These are phyloP conservation scores for Lordiphosa collinella DNA, from an alignment of 1,140 invertebrate species.

Conservation along the genomic window DNA sequence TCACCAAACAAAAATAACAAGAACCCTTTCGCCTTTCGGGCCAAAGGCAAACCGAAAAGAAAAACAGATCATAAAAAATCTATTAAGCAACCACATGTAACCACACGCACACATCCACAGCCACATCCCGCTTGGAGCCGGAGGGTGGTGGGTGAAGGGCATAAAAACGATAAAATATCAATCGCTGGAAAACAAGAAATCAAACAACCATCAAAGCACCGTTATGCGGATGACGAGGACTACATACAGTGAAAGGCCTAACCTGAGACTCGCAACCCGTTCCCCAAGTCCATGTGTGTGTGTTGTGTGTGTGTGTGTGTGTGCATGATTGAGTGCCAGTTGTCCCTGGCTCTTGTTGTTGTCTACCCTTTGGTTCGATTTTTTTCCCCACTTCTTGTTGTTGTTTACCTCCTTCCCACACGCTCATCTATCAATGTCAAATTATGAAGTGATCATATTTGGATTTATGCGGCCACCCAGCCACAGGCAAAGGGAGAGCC, in stretches of 20 bases:
- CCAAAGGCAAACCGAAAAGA: slow-evolving; percentile 18
- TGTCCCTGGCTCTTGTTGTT: slow-evolving; percentile 6
- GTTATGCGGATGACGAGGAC: slow-evolving; percentile 49
- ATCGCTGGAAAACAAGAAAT: slow-evolving; percentile 74
- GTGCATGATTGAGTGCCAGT: slow-evolving; percentile 66
- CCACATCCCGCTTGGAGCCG: not conserved
- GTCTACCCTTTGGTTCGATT: slow-evolving; percentile 50
- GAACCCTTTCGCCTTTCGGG: slow-evolving; percentile 6
- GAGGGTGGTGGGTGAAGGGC: not conserved
- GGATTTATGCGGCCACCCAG: slow-evolving; percentile 69
- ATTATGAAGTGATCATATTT: slow-evolving; percentile 80
- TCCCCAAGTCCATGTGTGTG: not conserved
- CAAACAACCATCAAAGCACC: slow-evolving; percentile 79
- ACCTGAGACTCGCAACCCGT: slow-evolving; percentile 29
- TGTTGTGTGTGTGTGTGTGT: slow-evolving; percentile 22
- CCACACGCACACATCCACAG: slow-evolving; percentile 15
- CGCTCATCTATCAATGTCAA: slow-evolving; percentile 79
- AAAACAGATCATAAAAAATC: slow-evolving; percentile 76
- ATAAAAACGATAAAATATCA: slow-evolving; percentile 75
- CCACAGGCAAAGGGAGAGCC: not conserved
- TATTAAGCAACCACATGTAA: slow-evolving; percentile 74
- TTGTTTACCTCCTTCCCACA: slow-evolving; percentile 28
- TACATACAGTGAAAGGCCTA: slow-evolving; percentile 7
- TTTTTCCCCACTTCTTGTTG: slow-evolving; percentile 28
- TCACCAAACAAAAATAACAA: slow-evolving; percentile 1